phyloP scores from a whole-genome alignment of 1,140 invertebrate genomes.

The Camponotus pennsylvanicus region DNA sequence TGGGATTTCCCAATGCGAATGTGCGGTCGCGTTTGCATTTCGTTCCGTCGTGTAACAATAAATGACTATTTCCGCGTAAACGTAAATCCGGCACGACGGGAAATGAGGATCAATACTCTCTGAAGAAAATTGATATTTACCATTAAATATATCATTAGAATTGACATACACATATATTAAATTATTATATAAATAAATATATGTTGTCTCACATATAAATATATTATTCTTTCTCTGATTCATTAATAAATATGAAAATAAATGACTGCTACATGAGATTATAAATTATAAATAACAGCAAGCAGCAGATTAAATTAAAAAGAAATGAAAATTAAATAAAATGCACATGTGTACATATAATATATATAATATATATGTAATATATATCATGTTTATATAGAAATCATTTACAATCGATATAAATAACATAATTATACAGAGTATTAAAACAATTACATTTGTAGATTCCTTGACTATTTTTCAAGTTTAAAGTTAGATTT shows the following conservation, averaged over 20 bases:
- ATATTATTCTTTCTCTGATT: too few relatives aligned
- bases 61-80: conserved; percentile 47
- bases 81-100: background rate
- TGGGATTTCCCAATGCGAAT: conserved; percentile 29
- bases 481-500: background rate
- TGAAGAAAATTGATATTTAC: conserved; percentile 18
- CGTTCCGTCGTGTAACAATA: conserved; percentile 51
- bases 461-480: background rate
- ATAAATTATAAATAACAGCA: too few relatives aligned
- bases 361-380: background rate
- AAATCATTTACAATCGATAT: background rate
- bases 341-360: too few relatives aligned
- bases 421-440: background rate
- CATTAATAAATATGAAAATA: background rate
- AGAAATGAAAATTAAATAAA: background rate
- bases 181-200: too few relatives aligned
- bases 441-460: background rate
- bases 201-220: too few relatives aligned
- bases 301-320: conserved; percentile 2
- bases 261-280: background rate
- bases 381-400: background rate
- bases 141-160: conserved; percentile 31
- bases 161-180: background rate
- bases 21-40: conserved; percentile 35
- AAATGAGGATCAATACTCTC: conserved; percentile 46